Evolutionary conservation across 2,797 vertebrate genomes (phyloP).

Genomic region (Meriones psammophilus): DNA sequence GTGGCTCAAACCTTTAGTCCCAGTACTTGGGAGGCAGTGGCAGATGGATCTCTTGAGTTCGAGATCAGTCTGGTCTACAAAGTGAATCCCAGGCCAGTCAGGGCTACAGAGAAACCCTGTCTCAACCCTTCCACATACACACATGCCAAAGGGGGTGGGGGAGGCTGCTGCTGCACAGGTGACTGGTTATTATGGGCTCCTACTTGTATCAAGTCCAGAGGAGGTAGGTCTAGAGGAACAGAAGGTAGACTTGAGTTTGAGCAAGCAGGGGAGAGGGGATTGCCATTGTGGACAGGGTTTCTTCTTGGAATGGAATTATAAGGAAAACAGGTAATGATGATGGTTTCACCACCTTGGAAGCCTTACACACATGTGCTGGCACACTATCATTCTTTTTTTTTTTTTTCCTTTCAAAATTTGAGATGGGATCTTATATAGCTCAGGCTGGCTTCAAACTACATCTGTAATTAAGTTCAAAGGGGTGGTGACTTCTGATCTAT

Average conservation of each 20-base stretch:
- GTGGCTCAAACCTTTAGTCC: neutral
- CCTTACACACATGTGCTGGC: neutral
- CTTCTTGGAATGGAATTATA: neutral
- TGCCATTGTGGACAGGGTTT: neutral
- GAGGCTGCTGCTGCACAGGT: neutral
- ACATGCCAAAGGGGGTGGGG: neutral
- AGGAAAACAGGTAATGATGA: neutral
- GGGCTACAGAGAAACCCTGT: neutral
- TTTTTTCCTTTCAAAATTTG: neutral
- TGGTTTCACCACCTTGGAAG: neutral
- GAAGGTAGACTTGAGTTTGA: neutral
- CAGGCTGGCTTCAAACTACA: neutral
- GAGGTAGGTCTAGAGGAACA: neutral
- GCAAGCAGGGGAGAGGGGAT: accelerated
- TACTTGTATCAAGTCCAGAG: neutral
- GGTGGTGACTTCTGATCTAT: neutral
- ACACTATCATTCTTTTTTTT: neutral
- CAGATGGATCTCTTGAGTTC: neutral
- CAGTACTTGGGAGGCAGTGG: neutral
- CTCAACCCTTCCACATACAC: neutral
- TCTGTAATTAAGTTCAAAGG: neutral
- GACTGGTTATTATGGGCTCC: neutral
- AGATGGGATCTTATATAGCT: neutral
- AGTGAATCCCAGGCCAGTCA: neutral
- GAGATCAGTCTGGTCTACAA: neutral